Base-by-base conservation (phyloP, 2,888 invertebrate genomes). In the Drosophila mimetica region DNA sequence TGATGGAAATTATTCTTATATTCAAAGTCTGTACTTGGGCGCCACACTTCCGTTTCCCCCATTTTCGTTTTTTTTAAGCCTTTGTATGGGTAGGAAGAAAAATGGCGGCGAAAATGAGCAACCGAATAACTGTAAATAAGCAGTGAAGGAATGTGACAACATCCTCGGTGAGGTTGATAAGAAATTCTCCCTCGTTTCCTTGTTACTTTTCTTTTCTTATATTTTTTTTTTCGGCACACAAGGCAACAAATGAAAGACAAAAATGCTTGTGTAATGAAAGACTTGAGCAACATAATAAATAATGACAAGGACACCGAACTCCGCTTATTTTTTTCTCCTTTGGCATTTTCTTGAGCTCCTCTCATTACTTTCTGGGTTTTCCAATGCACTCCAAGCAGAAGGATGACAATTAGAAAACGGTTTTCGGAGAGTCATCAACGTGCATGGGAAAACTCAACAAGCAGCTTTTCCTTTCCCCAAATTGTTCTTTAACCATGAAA, bases 201-300 rank as follows among this genome's bases (percentile, higher is more conserved):
- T 28, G 46, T 61, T 16, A 52, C 39, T 52, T 39, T 39, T 37
- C n/a, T 13, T 46, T 6, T 1, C 37, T 48, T 37, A 42, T 57
- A 20, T 36, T 39, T 50, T 39, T 46, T 64, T 36, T 47, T 57
- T 46, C 37, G 46, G 14, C 46, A 32, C 57, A 61, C 54, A 76
- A 69, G 76, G 65, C 77, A 79, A 81, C 82, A 84, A 82, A 82
- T 84, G 79, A 82, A 67, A 77, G 81, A 75, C 75, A 71, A 70
- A 82, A 82, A 85, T 82, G 82, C 82, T 79, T 80, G 52, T 78
- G 75, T 83, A 84, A 84, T 84, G 79, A 84, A 86, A 86, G 83
- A 86, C 83, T 83, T 70, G 80, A 77, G 75, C 74, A 82, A 82
- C 86, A 79, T 86, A 84, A 84, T 84, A 84, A 84, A 84, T 84